phyloP scores from a whole-genome alignment of 2,797 vertebrate genomes.

The Cynopterus sphinx region DNA sequence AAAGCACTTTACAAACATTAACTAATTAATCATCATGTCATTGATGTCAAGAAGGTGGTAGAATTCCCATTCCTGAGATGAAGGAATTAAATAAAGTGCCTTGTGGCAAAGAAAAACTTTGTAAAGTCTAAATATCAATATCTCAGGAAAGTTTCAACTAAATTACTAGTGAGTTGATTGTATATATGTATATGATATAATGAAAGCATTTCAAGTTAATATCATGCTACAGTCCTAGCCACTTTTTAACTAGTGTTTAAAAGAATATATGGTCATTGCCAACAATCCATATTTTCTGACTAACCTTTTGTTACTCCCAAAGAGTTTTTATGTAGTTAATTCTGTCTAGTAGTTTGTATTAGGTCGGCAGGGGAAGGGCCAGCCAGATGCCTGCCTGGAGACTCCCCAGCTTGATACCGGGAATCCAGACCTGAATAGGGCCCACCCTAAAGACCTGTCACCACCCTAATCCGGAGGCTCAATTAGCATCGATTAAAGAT shows the following conservation, averaged over 20 bases:
- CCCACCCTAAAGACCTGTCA: no score
- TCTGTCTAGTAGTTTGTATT: neutral
- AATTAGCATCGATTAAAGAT: no score
- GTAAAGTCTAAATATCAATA: constrained; percentile 45
- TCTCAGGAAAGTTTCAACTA: constrained; percentile 29
- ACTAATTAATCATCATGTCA: constrained; percentile 73
- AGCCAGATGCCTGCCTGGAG: no score
- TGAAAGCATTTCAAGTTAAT: neutral
- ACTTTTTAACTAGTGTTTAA: neutral
- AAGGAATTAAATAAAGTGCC: constrained; percentile 76
- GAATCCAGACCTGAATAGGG: no score
- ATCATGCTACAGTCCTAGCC: neutral
- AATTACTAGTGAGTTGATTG: neutral
- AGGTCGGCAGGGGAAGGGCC: no score
- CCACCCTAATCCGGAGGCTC: no score
- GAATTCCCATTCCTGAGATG: constrained; percentile 73
- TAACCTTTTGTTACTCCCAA: neutral
- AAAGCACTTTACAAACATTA: constrained; percentile 77
- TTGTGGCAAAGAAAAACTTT: constrained; percentile 54
- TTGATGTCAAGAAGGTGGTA: constrained; percentile 62
- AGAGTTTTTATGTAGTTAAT: neutral
- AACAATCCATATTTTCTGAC: neutral
- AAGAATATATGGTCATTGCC: neutral
- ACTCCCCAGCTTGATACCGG: no score
- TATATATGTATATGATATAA: neutral